A percentile compares a stretch with the other conserved stretches of the same genome.
Conservation (phyloP, 2,888 invertebrate genomes). For the Drosophila kanekoi region DNA sequence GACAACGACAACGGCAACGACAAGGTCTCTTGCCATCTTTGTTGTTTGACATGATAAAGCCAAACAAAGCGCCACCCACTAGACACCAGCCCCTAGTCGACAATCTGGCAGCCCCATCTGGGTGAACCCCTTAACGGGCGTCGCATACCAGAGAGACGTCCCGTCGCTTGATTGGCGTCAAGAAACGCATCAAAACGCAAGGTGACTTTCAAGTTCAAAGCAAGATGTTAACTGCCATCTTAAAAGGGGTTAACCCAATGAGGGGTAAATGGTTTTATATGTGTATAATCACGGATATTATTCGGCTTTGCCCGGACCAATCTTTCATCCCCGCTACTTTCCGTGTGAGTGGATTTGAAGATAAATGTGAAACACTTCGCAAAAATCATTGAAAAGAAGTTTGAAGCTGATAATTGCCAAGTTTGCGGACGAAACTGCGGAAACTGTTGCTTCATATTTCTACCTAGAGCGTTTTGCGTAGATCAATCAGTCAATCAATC, state of each 20-base stretch:
- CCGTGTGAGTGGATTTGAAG: too few species aligned
- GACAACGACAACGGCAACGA: constrained; percentile 6
- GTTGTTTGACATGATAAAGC: constrained; percentile 61
- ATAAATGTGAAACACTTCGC: too few species aligned
- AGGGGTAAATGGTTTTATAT: background rate
- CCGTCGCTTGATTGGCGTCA: constrained; percentile 73
- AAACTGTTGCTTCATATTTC: too few species aligned
- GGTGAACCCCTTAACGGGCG: background rate
- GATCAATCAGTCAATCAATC: too few species aligned
- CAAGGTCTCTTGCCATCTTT: constrained; percentile 29
- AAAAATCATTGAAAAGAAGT: too few species aligned
- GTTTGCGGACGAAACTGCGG: too few species aligned
- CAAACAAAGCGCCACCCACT: constrained; percentile 54
- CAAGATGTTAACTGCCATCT: constrained; percentile 18
- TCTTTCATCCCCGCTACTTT: too few species aligned
- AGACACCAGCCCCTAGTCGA: constrained; percentile 7
- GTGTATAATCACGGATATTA: background rate
- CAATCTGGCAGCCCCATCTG: constrained; percentile 7
- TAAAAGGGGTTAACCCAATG: background rate
- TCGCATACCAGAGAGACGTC: constrained; percentile 12
- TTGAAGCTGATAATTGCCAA: too few species aligned
- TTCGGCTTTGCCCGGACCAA: too few species aligned
- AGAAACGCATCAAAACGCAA: constrained; percentile 70
- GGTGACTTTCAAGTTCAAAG: constrained; percentile 75
- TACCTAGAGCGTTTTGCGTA: too few species aligned